Conservation (phyloP, 2,113 vertebrate species). For the Boleophthalmus pectinirostris region DNA sequence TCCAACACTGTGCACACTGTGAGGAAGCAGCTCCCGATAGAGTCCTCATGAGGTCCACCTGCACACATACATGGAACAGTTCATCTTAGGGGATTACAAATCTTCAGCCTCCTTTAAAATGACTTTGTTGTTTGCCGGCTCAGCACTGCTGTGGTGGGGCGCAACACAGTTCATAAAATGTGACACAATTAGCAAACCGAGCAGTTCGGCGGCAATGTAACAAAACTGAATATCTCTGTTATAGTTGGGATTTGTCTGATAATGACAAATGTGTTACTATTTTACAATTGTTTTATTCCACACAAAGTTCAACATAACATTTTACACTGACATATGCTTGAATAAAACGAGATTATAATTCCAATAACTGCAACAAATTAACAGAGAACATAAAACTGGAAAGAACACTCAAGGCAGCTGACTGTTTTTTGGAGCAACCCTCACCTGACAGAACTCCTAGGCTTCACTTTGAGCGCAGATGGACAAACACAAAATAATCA, state of each 20-base stretch:
- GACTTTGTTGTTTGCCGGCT: conserved; percentile 31
- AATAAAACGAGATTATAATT: neutral
- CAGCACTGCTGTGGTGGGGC: conserved; percentile 27
- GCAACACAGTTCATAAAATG: conserved; percentile 43
- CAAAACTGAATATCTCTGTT: neutral
- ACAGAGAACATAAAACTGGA: neutral
- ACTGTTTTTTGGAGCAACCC: conserved; percentile 20
- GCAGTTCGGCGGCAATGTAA: neutral
- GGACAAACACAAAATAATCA: conserved; percentile 40
- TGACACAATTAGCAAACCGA: conserved; percentile 25
- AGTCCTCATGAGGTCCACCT: conserved; percentile 46
- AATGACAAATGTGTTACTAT: conserved; percentile 10
- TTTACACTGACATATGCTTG: neutral
- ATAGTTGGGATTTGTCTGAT: neutral
- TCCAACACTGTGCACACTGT: conserved; percentile 45
- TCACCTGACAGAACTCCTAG: conserved; percentile 23
- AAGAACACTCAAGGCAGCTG: neutral
- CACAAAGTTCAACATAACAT: neutral
- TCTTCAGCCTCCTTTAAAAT: conserved; percentile 38
- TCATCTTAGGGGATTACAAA: conserved; percentile 46
- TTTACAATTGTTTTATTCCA: neutral
- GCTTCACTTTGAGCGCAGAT: conserved; percentile 18
- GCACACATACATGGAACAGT: conserved; percentile 36
- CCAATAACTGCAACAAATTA: neutral
- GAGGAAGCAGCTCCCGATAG: conserved; percentile 35